phyloP scores from a whole-genome alignment of 1,140 invertebrate species.

The Papilio machaon region DNA sequence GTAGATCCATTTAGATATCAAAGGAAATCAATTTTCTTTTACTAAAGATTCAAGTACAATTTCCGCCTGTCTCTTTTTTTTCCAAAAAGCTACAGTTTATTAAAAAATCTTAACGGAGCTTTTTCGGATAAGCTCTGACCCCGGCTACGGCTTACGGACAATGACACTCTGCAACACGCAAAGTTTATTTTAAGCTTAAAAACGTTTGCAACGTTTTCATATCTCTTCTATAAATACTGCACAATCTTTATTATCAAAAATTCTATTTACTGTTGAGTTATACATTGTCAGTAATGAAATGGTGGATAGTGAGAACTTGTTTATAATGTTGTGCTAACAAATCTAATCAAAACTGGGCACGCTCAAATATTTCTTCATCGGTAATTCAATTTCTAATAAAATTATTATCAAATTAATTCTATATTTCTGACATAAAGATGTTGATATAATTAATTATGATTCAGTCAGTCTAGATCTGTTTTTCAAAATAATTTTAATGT shows the following conservation, averaged over 20 bases:
- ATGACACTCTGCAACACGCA: constrained; percentile 14
- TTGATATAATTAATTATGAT: too few relatives aligned
- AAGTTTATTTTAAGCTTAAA: constrained; percentile 30
- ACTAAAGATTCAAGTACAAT: not conserved
- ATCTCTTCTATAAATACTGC: not conserved
- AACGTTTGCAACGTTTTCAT: not conserved
- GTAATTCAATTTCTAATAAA: too few relatives aligned
- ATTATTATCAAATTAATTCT: too few relatives aligned
- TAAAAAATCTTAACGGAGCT: constrained; percentile 7
- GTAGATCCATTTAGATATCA: constrained; percentile 13
- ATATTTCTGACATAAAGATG: too few relatives aligned
- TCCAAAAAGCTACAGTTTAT: not conserved
- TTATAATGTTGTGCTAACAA: too few relatives aligned
- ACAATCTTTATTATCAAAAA: not conserved
- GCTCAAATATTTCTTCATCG: too few relatives aligned
- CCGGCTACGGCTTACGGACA: not conserved
- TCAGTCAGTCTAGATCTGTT: too few relatives aligned
- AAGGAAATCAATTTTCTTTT: constrained; percentile 18
- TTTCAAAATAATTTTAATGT: too few relatives aligned
- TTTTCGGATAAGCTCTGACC: constrained; percentile 3
- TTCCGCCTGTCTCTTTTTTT: not conserved
- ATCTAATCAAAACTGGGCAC: too few relatives aligned
- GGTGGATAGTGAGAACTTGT: too few relatives aligned
- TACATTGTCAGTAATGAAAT: too few relatives aligned
- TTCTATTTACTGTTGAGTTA: not conserved